Evolutionary conservation across 2,888 invertebrate species (phyloP), one percentile per base, ranked within the genome.

Genomic region (Hydropsyche betteni): DNA sequence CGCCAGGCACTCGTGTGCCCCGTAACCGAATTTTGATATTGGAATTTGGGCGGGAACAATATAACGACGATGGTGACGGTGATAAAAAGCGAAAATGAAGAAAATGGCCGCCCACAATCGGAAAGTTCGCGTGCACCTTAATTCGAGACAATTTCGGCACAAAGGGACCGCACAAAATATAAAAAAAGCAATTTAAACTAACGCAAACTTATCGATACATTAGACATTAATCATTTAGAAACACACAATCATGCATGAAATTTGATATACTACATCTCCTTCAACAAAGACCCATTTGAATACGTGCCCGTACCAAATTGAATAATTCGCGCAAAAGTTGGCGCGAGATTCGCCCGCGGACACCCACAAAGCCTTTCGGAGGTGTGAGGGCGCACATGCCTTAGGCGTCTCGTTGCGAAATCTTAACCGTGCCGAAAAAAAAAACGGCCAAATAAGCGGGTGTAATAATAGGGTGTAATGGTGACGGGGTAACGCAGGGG

Each of bases 361-460:
- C 24, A 2, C 24, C 24, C 24, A 24, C 24, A 24, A 24, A 24
- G 24, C 24, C 2, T 24, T 24, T 24, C 24, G 2, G 24, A 24
- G 14, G 58, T 16, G 58, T 5, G 36, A 10, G 36, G 36, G 64
- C 33, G 64, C 36, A 64, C 64, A 64, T 36, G 64, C 64, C 64
- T 64, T 36, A 12, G 64, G 64, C 64, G 61, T 10, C 34, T 24
- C 64, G 64, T 64, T 34, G 64, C 64, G 36, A 73, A 73, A 53
- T 69, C 73, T 61, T 44, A 69, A 74, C 58, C 74, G 33, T 68
- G 38, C 44, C 61, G 36, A 34, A 8, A 70, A 72, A 77, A 78
- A 78, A 76, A 68, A 73, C 68, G 53, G 68, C 75, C 70, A 76
- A 76, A 75, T 76, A 76, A 76, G 78, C 76, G 51, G 69, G 75